Evolutionary conservation across 2,113 vertebrate species (phyloP).

Genomic region (Illadopsis cleaveri): DNA sequence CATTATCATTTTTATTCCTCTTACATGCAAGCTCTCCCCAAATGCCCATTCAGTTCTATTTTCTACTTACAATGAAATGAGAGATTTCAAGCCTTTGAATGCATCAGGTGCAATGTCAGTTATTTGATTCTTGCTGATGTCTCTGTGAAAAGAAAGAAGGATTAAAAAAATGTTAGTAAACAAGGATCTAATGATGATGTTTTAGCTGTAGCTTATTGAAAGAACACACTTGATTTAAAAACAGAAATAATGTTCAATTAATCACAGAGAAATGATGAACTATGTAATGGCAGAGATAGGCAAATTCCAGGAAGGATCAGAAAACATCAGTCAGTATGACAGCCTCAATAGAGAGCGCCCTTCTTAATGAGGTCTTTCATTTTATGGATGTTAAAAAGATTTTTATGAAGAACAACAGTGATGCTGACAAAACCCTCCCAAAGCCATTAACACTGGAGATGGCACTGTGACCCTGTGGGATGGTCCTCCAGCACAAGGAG

Average conservation of each 20-base stretch:
- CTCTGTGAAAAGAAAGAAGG: slow-evolving; percentile 78
- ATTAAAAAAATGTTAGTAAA: not conserved
- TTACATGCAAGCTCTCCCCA: not conserved
- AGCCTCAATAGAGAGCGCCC: not conserved
- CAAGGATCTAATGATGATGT: not conserved
- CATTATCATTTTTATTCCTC: slow-evolving; percentile 37
- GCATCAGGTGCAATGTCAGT: slow-evolving; percentile 94
- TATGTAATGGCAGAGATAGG: not conserved
- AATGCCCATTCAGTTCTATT: not conserved
- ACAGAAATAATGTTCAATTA: not conserved
- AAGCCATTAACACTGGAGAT: not conserved
- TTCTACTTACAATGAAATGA: slow-evolving; percentile 95
- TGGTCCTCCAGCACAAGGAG: not conserved
- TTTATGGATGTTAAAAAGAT: not conserved
- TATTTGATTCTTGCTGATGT: slow-evolving; percentile 99
- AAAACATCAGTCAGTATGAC: not conserved
- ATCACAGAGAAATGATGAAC: not conserved
- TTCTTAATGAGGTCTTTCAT: not conserved
- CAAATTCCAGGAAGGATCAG: not conserved
- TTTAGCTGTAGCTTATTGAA: not conserved
- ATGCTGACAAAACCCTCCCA: not conserved
- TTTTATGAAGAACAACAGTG: not conserved
- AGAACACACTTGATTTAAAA: not conserved
- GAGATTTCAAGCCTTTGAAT: slow-evolving; percentile 94
- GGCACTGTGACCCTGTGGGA: not conserved